Conservation (phyloP, 2,888 invertebrate genomes). For the Colostygia pectinataria region DNA sequence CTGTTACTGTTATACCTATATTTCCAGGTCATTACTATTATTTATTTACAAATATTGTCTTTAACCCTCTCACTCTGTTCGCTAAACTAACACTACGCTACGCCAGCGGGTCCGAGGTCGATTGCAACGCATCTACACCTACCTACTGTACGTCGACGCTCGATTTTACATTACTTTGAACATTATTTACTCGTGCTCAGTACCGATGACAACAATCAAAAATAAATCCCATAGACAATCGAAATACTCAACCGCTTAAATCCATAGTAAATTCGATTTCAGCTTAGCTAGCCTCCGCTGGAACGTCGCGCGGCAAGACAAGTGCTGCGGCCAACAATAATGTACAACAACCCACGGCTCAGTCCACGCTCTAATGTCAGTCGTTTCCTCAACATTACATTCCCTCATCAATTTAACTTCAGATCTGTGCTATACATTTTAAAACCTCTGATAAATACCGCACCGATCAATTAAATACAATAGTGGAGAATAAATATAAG, state of each 20-base stretch:
- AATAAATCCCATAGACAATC: constrained; percentile 69
- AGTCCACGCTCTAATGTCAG: constrained; percentile 62
- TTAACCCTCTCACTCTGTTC: constrained; percentile 83
- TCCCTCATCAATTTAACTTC: constrained; percentile 32
- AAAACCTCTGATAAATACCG: constrained; percentile 52
- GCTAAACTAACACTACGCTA: constrained; percentile 79
- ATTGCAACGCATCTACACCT: constrained; percentile 62
- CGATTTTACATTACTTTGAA: constrained; percentile 56
- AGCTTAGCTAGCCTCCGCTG: constrained; percentile 68
- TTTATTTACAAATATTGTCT: constrained; percentile 84
- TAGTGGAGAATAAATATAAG: constrained; percentile 86
- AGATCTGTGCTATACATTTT: constrained; percentile 35
- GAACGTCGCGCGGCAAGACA: constrained; percentile 38
- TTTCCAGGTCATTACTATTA: constrained; percentile 78
- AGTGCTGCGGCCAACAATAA: constrained; percentile 52
- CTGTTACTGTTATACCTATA: constrained; percentile 73
- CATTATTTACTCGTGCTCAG: constrained; percentile 65
- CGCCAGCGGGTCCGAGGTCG: constrained; percentile 71
- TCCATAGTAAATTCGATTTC: constrained; percentile 81
- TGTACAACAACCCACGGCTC: constrained; percentile 15
- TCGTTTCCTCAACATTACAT: constrained; percentile 53
- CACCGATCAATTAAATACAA: constrained; percentile 63
- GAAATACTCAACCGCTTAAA: constrained; percentile 76
- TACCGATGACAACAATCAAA: constrained; percentile 62
- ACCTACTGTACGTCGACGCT: constrained; percentile 35